Conservation (phyloP, 2,797 vertebrate genomes). For the Karalla daura region DNA sequence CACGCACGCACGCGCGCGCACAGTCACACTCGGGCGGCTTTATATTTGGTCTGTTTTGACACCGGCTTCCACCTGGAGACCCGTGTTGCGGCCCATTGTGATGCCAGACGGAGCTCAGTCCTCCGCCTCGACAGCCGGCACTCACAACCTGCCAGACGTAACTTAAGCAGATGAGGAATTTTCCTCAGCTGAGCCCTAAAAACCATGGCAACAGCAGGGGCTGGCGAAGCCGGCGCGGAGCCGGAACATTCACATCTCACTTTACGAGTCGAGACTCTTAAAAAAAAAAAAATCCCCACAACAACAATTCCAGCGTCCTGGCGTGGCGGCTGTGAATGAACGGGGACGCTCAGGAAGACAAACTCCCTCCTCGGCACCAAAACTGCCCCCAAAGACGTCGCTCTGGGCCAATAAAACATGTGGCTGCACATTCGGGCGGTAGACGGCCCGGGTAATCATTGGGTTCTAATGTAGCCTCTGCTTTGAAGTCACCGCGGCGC, state of each 20-base stretch:
- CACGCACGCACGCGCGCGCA: not conserved
- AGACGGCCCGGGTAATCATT: not conserved
- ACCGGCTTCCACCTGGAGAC: conserved; percentile 3
- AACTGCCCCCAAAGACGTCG: not conserved
- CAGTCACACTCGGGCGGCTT: not conserved
- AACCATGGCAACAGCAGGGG: conserved; percentile 59
- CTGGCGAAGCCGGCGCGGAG: conserved; percentile 32
- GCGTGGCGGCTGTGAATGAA: conserved; percentile 27
- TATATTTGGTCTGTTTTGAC: conserved; percentile 17
- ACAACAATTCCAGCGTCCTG: conserved; percentile 38
- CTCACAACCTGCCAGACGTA: conserved; percentile 46
- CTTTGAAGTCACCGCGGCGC: not conserved
- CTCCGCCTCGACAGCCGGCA: not conserved
- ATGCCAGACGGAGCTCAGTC: conserved; percentile 14
- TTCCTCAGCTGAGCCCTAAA: conserved; percentile 60
- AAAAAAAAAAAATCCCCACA: conserved; percentile 60
- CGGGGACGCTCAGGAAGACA: not conserved
- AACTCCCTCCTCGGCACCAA: conserved; percentile 12
- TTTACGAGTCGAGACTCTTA: conserved; percentile 59
- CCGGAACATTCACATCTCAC: conserved; percentile 47
- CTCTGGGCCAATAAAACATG: not conserved
- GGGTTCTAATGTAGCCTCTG: not conserved
- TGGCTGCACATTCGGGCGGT: not conserved
- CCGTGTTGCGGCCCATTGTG: conserved; percentile 29
- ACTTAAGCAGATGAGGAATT: conserved; percentile 52